A percentile compares a stretch with the other conserved stretches of the same genome.
Conservation (phyloP, 2,888 invertebrate species). For the Caradrina kadenii region DNA sequence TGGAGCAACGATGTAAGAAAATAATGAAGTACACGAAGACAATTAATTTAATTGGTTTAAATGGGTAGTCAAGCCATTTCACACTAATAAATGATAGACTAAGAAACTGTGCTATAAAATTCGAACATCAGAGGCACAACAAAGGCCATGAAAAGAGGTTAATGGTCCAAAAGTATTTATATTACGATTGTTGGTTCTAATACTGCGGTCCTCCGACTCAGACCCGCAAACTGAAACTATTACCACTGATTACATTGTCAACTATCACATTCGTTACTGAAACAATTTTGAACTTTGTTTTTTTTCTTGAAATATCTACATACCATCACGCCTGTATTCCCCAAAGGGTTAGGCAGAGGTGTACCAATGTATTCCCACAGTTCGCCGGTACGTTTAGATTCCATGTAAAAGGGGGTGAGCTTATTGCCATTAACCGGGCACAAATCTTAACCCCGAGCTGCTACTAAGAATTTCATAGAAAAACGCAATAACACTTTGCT, state of each 20-base stretch:
- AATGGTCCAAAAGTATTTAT: slow-evolving; percentile 2
- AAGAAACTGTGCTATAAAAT: neutral
- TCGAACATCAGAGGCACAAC: neutral
- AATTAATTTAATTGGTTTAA: neutral
- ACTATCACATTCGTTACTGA: neutral
- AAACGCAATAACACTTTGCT: too few relatives aligned
- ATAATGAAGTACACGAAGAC: neutral
- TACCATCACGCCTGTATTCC: too few relatives aligned
- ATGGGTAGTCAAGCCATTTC: neutral
- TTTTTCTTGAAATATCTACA: neutral
- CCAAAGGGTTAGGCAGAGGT: too few relatives aligned
- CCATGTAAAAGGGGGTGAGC: too few relatives aligned
- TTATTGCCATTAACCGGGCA: too few relatives aligned
- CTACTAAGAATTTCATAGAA: too few relatives aligned
- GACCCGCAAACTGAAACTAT: neutral
- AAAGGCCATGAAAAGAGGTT: neutral
- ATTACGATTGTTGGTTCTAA: neutral
- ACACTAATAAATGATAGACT: neutral
- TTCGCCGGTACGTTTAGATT: too few relatives aligned
- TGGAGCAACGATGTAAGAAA: too few relatives aligned
- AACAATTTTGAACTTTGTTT: neutral
- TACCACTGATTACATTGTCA: too few relatives aligned
- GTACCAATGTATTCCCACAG: too few relatives aligned
- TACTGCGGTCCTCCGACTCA: neutral
- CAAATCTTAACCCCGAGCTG: too few relatives aligned